phyloP scores from a whole-genome alignment of 2,113 vertebrate species.

The Hypocryptadius cinnamomeus region DNA sequence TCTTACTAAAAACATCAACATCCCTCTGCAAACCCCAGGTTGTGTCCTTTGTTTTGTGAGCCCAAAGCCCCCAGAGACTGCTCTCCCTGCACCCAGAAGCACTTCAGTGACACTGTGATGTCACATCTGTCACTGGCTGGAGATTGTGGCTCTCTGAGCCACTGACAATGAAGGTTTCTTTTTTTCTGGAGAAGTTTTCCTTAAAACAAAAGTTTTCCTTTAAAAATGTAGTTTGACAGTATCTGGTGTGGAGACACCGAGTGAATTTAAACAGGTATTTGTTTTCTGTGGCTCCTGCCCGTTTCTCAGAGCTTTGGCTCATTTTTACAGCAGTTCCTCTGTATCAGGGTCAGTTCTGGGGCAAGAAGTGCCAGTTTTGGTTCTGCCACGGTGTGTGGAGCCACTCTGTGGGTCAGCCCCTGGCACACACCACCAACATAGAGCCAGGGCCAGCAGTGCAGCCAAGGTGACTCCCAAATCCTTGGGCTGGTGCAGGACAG shows the following conservation, averaged over 20 bases:
- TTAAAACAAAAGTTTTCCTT: not conserved
- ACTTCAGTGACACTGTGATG: rapidly evolving
- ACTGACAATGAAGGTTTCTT: not conserved
- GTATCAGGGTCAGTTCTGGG: not conserved
- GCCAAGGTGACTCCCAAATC: not conserved
- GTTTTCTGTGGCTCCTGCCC: not conserved
- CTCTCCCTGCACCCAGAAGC: not conserved
- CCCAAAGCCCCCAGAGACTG: not conserved
- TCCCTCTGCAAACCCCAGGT: not conserved
- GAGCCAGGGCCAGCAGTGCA: not conserved
- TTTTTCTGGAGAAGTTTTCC: not conserved
- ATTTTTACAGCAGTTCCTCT: not conserved
- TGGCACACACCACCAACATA: not conserved
- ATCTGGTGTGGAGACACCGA: rapidly evolving
- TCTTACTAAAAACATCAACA: not conserved
- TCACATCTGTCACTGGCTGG: rapidly evolving
- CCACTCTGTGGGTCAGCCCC: not conserved
- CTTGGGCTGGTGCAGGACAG: not conserved
- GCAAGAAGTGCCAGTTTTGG: rapidly evolving
- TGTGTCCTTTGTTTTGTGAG: not conserved
- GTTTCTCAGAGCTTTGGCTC: not conserved
- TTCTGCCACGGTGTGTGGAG: not conserved
- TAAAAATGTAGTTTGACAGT: not conserved
- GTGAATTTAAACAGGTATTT: not conserved
- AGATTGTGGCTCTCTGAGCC: not conserved